Evolutionary conservation across 2,113 vertebrate genomes (phyloP).

Genomic region (Chunga burmeisteri): DNA sequence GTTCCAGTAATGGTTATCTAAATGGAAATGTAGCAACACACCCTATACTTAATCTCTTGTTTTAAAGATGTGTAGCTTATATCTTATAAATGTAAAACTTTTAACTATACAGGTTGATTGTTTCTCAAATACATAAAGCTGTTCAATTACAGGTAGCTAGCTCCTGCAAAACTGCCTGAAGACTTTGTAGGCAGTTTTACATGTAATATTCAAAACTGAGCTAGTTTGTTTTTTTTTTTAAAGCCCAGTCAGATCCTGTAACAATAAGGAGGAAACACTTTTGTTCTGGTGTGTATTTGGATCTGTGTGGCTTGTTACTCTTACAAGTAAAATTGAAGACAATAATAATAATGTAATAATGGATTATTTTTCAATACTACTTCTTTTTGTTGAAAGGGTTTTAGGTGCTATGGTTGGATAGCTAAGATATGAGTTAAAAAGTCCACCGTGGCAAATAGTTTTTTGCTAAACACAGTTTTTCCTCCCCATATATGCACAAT

Average conservation of each 20-base stretch:
- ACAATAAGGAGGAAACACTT: not conserved
- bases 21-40: not conserved
- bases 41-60: rapidly evolving
- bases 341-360: not conserved
- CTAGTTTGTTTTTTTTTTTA: not conserved
- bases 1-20: not conserved
- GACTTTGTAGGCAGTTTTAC: not conserved
- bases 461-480: not conserved
- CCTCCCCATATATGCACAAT: rapidly evolving
- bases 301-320: not conserved
- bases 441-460: not conserved
- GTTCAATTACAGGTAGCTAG: not conserved
- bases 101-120: not conserved
- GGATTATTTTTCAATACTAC: not conserved
- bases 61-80: not conserved
- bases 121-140: not conserved
- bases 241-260: not conserved
- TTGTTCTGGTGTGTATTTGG: not conserved
- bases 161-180: not conserved
- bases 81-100: not conserved
- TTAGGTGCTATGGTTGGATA: not conserved
- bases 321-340: not conserved
- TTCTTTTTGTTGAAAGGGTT: not conserved
- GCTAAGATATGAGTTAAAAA: not conserved
- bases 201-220: not conserved